phyloP scores from a whole-genome alignment of 2,888 invertebrate genomes.

The Lamproptera curius region DNA sequence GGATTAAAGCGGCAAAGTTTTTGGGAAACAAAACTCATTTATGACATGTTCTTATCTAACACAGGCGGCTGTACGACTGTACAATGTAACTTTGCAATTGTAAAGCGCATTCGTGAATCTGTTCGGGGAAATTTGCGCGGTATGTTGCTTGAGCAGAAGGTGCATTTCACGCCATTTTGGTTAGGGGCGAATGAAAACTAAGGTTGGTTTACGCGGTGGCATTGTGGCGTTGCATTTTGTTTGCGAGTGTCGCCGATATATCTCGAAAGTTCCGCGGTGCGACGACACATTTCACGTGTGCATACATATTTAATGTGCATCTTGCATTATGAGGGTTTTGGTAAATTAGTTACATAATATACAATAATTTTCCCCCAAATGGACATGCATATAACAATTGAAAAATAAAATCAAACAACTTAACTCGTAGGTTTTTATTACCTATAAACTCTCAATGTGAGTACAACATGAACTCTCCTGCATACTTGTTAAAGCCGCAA shows the following conservation, averaged over 20 bases:
- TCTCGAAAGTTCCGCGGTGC: slow-evolving; percentile 64
- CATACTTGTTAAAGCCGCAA: no score
- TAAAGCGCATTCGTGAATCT: slow-evolving; percentile 21
- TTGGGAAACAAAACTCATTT: slow-evolving; percentile 58
- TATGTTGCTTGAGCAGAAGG: slow-evolving; percentile 2
- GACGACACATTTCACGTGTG: slow-evolving; percentile 31
- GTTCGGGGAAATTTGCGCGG: background rate
- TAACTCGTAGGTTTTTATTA: no score
- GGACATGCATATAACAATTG: no score
- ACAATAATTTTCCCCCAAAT: no score
- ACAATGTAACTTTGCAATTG: slow-evolving; percentile 25
- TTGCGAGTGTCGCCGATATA: slow-evolving; percentile 70
- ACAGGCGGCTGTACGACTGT: slow-evolving; percentile 34
- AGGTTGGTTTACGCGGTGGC: slow-evolving; percentile 53
- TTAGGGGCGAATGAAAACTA: slow-evolving; percentile 14
- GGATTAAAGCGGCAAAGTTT: slow-evolving; percentile 67
- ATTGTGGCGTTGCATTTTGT: slow-evolving; percentile 67
- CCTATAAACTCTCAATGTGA: no score
- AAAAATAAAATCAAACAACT: no score
- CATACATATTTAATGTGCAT: slow-evolving; percentile 18
- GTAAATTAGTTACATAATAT: no score
- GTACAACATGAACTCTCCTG: no score
- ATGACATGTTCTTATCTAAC: slow-evolving; percentile 72
- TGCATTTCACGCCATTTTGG: background rate
- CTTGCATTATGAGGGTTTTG: no score